Evolutionary conservation across 2,797 vertebrate genomes (phyloP), one percentile per base, ranked within the genome.

Genomic region (Melanotaenia trifasciata): DNA sequence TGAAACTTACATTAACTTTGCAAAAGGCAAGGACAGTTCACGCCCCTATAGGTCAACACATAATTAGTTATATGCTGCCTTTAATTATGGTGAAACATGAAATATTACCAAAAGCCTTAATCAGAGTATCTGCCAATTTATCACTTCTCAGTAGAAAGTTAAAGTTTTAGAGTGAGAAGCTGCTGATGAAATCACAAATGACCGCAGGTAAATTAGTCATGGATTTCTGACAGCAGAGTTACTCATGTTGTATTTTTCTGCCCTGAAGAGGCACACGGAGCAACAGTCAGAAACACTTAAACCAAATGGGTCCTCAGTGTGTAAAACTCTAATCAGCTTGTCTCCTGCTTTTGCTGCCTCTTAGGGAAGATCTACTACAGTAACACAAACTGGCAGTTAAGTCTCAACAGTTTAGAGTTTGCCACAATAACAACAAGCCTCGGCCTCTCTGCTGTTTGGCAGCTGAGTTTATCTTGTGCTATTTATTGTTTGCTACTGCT

Each of bases 381-480:
- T 87, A 89, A 92, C 81, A 70, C 78, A 84, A 88, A 72, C 74
- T 89, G 91, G 90, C 90, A 92, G 76, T 78, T 77, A 86, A 87
- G 88, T 92, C 91, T 90, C 77, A 87, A 90, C 84, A 80, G 84
- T 90, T 92, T 87, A 87, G 70, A 87, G 72, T 81, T 87, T 79
- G 81, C 84, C 74, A 88, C 84, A 88, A 84, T 84, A 87, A 84
- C 58, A 47, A 70, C 62, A 78, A 50, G 74, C 72, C 64, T 79
- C 63, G 50, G 74, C 66, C 68, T 64, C 72, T 57, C 60, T 75
- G 74, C 67, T 81, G 30, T 67, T 74, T 57, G 77, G 74, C 38
- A 58, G 32, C 32, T 33, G 32, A 33, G 32, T 33, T 33, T 33
- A 33, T 33, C 32, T 33, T 33, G 32, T 33, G 6, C 32, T 33